Evolutionary conservation across 1,140 invertebrate genomes (phyloP).

Genomic region (Cydia pomonella): DNA sequence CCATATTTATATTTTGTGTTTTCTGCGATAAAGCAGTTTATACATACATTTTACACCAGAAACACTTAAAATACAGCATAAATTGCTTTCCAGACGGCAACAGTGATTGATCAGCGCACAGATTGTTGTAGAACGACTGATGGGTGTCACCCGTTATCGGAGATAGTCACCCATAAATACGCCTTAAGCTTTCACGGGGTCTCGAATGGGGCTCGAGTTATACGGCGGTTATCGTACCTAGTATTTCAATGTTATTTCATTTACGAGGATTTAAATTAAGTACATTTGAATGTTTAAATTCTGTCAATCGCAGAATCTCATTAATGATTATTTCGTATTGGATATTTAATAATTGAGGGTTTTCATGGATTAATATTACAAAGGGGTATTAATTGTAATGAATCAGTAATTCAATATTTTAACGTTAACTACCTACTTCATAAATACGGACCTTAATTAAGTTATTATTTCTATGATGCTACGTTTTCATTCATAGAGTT

Average conservation of each 20-base stretch:
- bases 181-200: slow-evolving; percentile 29
- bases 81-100: background rate
- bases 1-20: no score
- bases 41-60: background rate
- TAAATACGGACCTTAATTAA: no score
- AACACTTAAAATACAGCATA: background rate
- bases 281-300: background rate
- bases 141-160: background rate
- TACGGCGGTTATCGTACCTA: background rate
- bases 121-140: background rate
- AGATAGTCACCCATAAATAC: background rate
- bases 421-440: no score
- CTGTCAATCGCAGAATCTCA: slow-evolving; percentile 3
- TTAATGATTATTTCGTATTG: background rate
- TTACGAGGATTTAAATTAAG: background rate
- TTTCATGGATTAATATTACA: background rate
- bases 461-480: no score
- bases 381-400: background rate
- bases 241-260: background rate
- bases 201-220: background rate
- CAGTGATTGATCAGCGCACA: slow-evolving; percentile 17
- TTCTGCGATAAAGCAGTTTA: no score
- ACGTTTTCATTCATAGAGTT: no score
- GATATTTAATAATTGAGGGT: background rate
- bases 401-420: no score